Conservation (phyloP, 2,113 vertebrate species). For the Suncus etruscus region DNA sequence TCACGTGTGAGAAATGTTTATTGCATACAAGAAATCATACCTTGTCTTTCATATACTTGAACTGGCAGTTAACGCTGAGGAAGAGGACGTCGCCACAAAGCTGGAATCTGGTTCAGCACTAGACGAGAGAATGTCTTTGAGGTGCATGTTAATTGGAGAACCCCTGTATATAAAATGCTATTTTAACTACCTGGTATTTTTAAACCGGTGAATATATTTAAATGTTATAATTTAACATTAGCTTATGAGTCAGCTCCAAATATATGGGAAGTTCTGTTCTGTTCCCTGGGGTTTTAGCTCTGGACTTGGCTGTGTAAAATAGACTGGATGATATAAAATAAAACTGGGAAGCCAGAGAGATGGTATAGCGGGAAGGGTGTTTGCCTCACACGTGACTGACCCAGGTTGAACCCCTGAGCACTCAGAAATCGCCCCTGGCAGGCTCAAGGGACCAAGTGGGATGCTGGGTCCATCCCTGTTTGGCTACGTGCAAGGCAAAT, state of each 20-base stretch:
- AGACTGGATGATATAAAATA: constrained; percentile 71
- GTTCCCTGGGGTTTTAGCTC: constrained; percentile 56
- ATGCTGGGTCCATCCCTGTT: too few species aligned
- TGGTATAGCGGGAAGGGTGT: too few species aligned
- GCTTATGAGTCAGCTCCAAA: constrained; percentile 49
- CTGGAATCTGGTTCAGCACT: constrained; percentile 43
- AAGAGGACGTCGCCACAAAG: constrained; percentile 54
- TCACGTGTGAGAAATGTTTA: constrained; percentile 36
- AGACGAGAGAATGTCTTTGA: constrained; percentile 22
- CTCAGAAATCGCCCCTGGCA: too few species aligned
- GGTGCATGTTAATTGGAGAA: constrained; percentile 17
- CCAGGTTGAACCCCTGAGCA: neutral
- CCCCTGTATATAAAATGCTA: neutral
- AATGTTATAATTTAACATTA: constrained; percentile 65
- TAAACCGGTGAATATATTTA: constrained; percentile 64
- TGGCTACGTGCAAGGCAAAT: too few species aligned
- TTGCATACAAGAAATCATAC: constrained; percentile 17
- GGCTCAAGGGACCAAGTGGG: too few species aligned
- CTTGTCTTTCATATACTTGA: constrained; percentile 53
- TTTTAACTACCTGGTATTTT: constrained; percentile 53
- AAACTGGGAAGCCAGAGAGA: constrained; percentile 3
- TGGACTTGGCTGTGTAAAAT: constrained; percentile 65
- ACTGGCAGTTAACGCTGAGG: constrained; percentile 58
- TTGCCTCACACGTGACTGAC: too few species aligned
- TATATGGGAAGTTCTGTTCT: neutral